Evolutionary conservation across 2,888 invertebrate species (phyloP).

Genomic region (Falcaria lacertinaria): DNA sequence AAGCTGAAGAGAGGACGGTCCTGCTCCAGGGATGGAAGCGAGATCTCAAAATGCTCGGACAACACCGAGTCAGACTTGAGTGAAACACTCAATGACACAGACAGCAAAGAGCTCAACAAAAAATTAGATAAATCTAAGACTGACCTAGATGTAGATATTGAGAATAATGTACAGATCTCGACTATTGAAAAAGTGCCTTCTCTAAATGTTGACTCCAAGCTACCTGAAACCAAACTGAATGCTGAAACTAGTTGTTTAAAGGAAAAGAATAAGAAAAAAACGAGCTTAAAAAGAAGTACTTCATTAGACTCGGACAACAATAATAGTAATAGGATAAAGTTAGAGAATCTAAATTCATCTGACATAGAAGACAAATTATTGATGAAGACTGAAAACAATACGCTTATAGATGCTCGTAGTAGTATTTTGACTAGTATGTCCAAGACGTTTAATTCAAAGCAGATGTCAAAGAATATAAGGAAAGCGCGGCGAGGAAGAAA

Average conservation of each 20-base stretch:
- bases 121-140: slow-evolving; percentile 77
- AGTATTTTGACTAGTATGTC: slow-evolving; percentile 78
- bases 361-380: slow-evolving; percentile 80
- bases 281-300: slow-evolving; percentile 77
- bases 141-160: slow-evolving; percentile 78
- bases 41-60: slow-evolving; percentile 81
- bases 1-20: slow-evolving; percentile 70
- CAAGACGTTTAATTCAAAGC: slow-evolving; percentile 74
- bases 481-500: slow-evolving; percentile 70
- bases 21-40: slow-evolving; percentile 78
- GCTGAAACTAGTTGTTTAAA: slow-evolving; percentile 57
- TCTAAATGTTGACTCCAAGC: slow-evolving; percentile 64
- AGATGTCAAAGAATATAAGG: slow-evolving; percentile 70
- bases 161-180: slow-evolving; percentile 77
- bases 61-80: slow-evolving; percentile 81
- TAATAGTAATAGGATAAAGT: slow-evolving; percentile 75
- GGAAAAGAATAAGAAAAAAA: slow-evolving; percentile 61
- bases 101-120: slow-evolving; percentile 71
- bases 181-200: slow-evolving; percentile 77
- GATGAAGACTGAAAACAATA: slow-evolving; percentile 81
- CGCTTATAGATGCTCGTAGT: slow-evolving; percentile 72
- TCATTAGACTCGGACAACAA: slow-evolving; percentile 78
- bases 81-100: slow-evolving; percentile 70
- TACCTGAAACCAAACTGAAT: slow-evolving; percentile 57
- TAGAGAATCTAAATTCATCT: slow-evolving; percentile 68